phyloP scores from a whole-genome alignment of 2,888 invertebrate species.

The Callinectes sapidus region DNA sequence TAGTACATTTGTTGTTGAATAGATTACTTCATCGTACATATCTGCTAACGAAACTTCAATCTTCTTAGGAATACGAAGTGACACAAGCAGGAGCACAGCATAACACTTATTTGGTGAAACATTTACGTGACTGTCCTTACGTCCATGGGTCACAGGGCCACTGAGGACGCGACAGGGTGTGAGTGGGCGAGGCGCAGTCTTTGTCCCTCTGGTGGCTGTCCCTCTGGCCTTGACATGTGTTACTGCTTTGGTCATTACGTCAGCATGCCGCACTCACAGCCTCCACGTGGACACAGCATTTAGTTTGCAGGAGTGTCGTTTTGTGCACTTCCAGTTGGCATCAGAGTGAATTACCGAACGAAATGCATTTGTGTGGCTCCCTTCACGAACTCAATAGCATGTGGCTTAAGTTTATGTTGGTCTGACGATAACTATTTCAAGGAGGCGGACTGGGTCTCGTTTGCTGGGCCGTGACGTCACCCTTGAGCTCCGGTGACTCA shows the following conservation, averaged over 20 bases:
- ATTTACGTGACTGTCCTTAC: neutral
- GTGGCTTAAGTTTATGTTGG: neutral
- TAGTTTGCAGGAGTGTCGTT: neutral
- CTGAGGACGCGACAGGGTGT: neutral
- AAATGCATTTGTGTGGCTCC: neutral
- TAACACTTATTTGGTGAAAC: neutral
- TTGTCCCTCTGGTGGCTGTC: neutral
- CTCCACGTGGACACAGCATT: neutral
- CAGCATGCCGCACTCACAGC: neutral
- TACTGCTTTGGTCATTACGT: neutral
- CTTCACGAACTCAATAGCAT: neutral
- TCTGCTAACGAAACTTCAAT: neutral
- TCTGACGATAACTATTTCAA: neutral
- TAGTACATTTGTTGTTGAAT: neutral
- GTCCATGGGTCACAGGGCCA: neutral
- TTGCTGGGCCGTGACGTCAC: neutral
- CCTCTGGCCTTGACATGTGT: neutral
- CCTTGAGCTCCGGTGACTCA: neutral
- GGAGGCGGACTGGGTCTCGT: neutral
- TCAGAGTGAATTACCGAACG: neutral
- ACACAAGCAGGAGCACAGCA: neutral
- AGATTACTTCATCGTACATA: neutral
- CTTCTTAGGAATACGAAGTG: neutral
- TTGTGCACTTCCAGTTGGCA: neutral
- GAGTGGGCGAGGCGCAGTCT: neutral